These are phyloP conservation scores for Holacanthus passer DNA, from an alignment of 2,113 vertebrate species.

Conservation along the genomic window DNA sequence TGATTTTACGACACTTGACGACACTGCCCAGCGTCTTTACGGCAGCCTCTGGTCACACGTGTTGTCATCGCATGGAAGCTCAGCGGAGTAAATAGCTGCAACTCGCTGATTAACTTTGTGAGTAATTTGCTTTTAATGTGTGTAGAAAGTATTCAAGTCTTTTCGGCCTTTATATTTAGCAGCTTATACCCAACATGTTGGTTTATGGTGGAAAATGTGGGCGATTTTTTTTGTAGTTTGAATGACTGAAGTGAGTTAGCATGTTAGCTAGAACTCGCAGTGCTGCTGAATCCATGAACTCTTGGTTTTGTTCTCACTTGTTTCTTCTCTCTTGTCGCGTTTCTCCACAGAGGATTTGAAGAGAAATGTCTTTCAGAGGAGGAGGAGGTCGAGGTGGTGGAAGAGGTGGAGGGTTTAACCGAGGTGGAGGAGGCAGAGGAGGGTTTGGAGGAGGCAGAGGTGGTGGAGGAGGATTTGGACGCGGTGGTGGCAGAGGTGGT, in stretches of 20 bases:
- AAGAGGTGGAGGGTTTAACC: slow-evolving; percentile 69
- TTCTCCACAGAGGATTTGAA: slow-evolving; percentile 8
- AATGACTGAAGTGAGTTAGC: background rate
- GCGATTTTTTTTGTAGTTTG: background rate
- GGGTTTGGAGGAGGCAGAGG: slow-evolving; percentile 71
- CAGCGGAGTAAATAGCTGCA: background rate
- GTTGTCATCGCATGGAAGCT: slow-evolving; percentile 61
- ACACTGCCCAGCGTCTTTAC: slow-evolving; percentile 3
- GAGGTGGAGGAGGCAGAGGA: slow-evolving; percentile 85
- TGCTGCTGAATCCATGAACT: background rate
- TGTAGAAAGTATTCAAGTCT: fast-evolving
- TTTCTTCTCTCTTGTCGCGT: background rate
- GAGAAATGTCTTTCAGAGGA: slow-evolving; percentile 92
- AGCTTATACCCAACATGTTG: fast-evolving
- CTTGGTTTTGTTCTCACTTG: background rate
- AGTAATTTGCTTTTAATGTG: background rate
- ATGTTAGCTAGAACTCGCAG: slow-evolving; percentile 28
- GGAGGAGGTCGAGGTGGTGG: slow-evolving; percentile 76
- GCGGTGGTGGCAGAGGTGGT: slow-evolving; percentile 87
- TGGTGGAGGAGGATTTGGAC: slow-evolving; percentile 78
- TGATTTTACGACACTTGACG: slow-evolving; percentile 48
- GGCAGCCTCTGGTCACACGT: slow-evolving; percentile 60
- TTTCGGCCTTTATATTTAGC: fast-evolving
- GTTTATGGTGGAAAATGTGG: background rate
- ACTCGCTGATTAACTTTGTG: background rate